Evolutionary conservation across 2,888 invertebrate genomes (phyloP).

Genomic region (Apodemia mormo): DNA sequence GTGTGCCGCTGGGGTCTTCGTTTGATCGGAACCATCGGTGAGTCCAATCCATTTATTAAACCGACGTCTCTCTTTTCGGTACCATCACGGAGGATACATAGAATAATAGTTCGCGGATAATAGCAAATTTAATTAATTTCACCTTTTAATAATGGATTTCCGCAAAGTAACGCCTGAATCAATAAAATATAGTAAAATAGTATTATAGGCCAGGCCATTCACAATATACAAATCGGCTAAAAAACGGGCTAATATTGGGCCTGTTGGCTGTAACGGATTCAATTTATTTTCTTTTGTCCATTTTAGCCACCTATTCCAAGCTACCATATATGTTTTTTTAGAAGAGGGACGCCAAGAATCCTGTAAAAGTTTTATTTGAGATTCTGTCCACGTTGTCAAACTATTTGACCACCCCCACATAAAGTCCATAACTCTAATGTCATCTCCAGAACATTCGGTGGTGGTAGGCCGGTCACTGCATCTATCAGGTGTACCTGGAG

Average conservation of each 20-base stretch:
- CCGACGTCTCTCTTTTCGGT: too few relatives aligned
- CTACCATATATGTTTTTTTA: conserved; percentile 18
- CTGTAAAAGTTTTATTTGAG: too few relatives aligned
- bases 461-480: too few relatives aligned
- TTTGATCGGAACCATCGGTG: too few relatives aligned
- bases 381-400: neutral
- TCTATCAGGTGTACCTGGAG: too few relatives aligned
- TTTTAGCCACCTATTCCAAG: conserved; percentile 22
- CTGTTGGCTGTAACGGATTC: conserved; percentile 16
- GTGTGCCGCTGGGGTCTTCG: too few relatives aligned
- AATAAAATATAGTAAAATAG: neutral
- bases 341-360: conserved; percentile 4
- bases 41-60: too few relatives aligned
- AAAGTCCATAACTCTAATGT: conserved; percentile 26
- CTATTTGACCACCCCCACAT: conserved; percentile 36
- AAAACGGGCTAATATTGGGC: conserved; percentile 18
- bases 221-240: conserved; percentile 27
- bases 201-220: conserved; percentile 14
- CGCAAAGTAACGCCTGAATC: too few relatives aligned
- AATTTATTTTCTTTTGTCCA: conserved; percentile 17
- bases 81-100: too few relatives aligned
- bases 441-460: neutral
- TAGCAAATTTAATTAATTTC: too few relatives aligned
- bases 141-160: too few relatives aligned
- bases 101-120: too few relatives aligned